Evolutionary conservation across 53 echinoderm and acorn worm genomes (phyloP).

Genomic region (Echinometra lucunter): DNA sequence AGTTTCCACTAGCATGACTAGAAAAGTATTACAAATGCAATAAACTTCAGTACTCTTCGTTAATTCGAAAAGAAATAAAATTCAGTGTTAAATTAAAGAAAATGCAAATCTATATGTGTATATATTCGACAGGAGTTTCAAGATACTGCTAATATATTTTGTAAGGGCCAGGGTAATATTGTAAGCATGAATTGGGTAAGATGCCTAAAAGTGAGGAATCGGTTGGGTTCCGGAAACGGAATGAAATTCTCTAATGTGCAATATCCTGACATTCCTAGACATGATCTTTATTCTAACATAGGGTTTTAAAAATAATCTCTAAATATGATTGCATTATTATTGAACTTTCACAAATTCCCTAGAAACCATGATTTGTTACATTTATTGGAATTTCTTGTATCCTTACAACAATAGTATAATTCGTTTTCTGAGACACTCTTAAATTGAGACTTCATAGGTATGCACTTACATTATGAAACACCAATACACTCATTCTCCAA

Average conservation of each 20-base stretch:
- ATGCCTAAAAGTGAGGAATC: not conserved
- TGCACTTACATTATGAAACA: too few relatives aligned
- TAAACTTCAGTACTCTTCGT: too few relatives aligned
- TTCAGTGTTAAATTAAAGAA: not conserved
- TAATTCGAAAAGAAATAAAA: not conserved
- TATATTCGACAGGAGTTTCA: not conserved
- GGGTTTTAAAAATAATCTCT: not conserved
- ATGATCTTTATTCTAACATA: not conserved
- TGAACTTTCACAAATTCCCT: too few relatives aligned
- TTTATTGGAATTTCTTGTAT: too few relatives aligned
- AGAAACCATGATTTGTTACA: too few relatives aligned
- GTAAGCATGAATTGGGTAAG: not conserved
- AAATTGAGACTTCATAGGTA: too few relatives aligned
- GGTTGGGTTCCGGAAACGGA: slow-evolving; percentile 20
- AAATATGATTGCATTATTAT: not conserved
- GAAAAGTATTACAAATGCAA: too few relatives aligned
- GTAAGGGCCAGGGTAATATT: not conserved
- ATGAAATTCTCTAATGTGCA: not conserved
- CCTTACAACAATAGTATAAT: too few relatives aligned
- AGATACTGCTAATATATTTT: not conserved
- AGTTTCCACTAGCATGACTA: too few relatives aligned
- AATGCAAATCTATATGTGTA: not conserved
- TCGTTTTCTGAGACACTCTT: too few relatives aligned
- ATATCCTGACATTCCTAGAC: not conserved
- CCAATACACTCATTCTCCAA: too few relatives aligned